These are phyloP conservation scores for Caenorhabditis sp. DNA, from an alignment of 2,888 invertebrate species.

Conservation along the genomic window DNA sequence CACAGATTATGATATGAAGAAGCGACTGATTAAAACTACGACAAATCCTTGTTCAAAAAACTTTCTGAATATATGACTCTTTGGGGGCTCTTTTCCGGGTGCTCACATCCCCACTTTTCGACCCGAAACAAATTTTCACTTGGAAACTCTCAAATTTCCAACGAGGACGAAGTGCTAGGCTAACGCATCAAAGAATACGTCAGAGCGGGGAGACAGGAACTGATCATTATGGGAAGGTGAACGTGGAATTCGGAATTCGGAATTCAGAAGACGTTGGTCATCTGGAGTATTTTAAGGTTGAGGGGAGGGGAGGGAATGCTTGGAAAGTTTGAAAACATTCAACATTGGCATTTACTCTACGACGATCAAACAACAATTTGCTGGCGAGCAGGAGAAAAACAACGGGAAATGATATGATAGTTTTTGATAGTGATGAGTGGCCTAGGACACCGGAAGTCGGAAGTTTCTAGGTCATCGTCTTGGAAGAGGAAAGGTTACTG, in stretches of 20 bases:
- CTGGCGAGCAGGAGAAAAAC: background rate
- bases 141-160: slow-evolving; percentile 50
- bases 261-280: background rate
- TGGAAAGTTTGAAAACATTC: background rate
- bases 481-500: background rate
- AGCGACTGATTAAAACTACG: slow-evolving; percentile 42
- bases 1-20: background rate
- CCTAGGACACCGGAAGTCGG: slow-evolving; percentile 8
- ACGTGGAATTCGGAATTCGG: too few relatives aligned
- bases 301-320: background rate
- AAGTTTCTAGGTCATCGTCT: background rate
- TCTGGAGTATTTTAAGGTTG: background rate
- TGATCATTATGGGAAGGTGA: slow-evolving; percentile 39
- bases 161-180: background rate
- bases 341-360: background rate
- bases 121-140: background rate
- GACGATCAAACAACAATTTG: slow-evolving; percentile 12
- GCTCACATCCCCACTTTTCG: slow-evolving; percentile 6
- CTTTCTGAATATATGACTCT: background rate
- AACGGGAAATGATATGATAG: slow-evolving; percentile 5
- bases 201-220: slow-evolving; percentile 2
- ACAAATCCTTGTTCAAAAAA: slow-evolving; percentile 34
- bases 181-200: slow-evolving; percentile 59
- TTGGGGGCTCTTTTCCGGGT: background rate
- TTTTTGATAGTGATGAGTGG: slow-evolving; percentile 7